Percentiles rank a stretch among this genome's conserved stretches.
Conservation (phyloP, 2,888 invertebrate genomes). For the Drosophila anomelani region DNA sequence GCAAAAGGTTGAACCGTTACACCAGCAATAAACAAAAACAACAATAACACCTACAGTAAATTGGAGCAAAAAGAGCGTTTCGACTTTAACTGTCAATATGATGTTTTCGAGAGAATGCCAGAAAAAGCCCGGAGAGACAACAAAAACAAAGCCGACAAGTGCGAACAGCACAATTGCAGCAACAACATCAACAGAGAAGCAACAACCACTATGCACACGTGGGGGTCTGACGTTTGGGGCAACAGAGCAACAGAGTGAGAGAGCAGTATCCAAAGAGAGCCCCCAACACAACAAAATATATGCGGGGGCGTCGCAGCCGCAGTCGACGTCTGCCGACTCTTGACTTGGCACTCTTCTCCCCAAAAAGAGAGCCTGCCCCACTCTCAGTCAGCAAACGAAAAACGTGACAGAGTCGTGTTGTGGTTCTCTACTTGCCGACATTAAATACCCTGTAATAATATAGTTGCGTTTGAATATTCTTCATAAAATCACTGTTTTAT, state of each 20-base stretch:
- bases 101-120: slow-evolving; percentile 35
- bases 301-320: slow-evolving; percentile 41
- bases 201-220: slow-evolving; percentile 67
- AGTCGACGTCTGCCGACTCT: slow-evolving; percentile 51
- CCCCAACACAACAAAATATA: slow-evolving; percentile 29
- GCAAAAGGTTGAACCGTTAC: slow-evolving; percentile 38
- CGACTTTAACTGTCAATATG: slow-evolving; percentile 61
- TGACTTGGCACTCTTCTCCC: slow-evolving; percentile 15
- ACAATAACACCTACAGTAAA: slow-evolving; percentile 39
- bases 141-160: slow-evolving; percentile 70
- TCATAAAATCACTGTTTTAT: neutral
- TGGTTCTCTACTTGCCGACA: slow-evolving; percentile 50
- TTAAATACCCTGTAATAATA: slow-evolving; percentile 17
- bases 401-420: slow-evolving; percentile 76
- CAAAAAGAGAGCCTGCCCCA: slow-evolving; percentile 20
- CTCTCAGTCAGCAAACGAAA: slow-evolving; percentile 55
- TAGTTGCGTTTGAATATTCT: neutral
- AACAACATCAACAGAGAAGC: slow-evolving; percentile 29
- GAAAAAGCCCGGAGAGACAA: slow-evolving; percentile 44
- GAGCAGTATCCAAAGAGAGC: slow-evolving; percentile 19
- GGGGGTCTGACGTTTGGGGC: slow-evolving; percentile 58
- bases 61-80: slow-evolving; percentile 30
- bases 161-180: slow-evolving; percentile 36
- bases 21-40: slow-evolving; percentile 32
- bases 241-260: slow-evolving; percentile 8